Evolutionary conservation across 1,140 invertebrate genomes (phyloP).

Genomic region (Macrocentrus cingulum): DNA sequence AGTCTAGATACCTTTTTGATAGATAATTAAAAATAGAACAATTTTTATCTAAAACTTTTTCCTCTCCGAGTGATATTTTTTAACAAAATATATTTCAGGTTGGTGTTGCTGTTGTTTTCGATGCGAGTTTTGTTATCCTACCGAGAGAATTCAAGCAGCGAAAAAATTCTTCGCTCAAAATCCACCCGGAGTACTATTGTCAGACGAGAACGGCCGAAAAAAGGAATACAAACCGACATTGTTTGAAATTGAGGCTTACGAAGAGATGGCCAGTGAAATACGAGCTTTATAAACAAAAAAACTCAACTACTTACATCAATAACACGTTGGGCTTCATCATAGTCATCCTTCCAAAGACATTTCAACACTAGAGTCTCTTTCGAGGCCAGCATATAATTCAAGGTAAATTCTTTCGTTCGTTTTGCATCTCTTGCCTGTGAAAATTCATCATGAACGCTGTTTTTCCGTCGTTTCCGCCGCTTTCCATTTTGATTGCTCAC

Average conservation of each 20-base stretch:
- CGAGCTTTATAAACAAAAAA: conserved; percentile 41
- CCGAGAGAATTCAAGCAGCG: conserved; percentile 35
- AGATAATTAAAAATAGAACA: too few relatives aligned
- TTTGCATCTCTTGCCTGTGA: conserved; percentile 17
- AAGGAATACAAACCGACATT: conserved; percentile 39
- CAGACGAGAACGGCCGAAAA: conserved; percentile 4
- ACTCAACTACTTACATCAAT: conserved; percentile 49
- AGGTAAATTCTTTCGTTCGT: conserved; percentile 33
- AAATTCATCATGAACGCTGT: conserved; percentile 15
- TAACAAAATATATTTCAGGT: conserved; percentile 36
- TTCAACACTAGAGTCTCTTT: conserved; percentile 44
- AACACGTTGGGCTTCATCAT: conserved; percentile 41
- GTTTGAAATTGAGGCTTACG: conserved; percentile 39
- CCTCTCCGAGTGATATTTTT: too few relatives aligned
- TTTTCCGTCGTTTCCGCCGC: conserved; percentile 31
- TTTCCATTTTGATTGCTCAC: conserved; percentile 25
- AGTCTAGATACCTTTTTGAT: too few relatives aligned
- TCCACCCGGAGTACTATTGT: conserved; percentile 40
- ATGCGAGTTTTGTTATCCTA: conserved; percentile 44
- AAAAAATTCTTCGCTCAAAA: conserved; percentile 43
- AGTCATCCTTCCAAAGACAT: conserved; percentile 48
- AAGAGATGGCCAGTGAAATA: conserved; percentile 39
- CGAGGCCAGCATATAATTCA: conserved; percentile 47
- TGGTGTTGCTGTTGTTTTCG: conserved; percentile 52
- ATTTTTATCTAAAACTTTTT: too few relatives aligned